A percentile compares a stretch with the other conserved stretches of the same genome.
These are phyloP conservation scores for Tribolium freemani DNA, from an alignment of 2,888 invertebrate genomes.

Conservation along the genomic window DNA sequence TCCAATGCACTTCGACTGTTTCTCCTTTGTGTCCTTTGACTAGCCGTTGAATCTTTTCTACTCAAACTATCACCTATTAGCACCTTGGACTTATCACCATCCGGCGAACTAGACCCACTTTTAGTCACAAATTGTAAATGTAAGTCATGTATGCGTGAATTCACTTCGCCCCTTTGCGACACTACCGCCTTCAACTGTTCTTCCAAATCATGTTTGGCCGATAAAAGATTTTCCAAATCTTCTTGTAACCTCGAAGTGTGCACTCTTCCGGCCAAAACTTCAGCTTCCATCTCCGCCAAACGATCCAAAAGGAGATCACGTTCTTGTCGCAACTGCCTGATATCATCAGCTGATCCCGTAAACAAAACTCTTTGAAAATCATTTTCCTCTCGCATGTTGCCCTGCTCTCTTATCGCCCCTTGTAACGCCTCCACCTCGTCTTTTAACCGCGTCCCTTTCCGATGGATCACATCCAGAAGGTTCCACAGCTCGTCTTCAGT, in stretches of 20 bases:
- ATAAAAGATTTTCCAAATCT: constrained; percentile 73
- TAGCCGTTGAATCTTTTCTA: constrained; percentile 56
- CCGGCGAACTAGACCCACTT: constrained; percentile 65
- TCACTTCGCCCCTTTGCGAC: constrained; percentile 73
- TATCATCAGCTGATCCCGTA: constrained; percentile 70
- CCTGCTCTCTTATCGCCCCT: constrained; percentile 76
- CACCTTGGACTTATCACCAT: constrained; percentile 48
- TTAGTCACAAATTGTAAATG: constrained; percentile 69
- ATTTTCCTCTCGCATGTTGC: constrained; percentile 49
- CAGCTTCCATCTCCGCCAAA: constrained; percentile 83
- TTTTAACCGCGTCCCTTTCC: constrained; percentile 77
- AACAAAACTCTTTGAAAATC: constrained; percentile 64
- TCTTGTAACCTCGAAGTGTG: constrained; percentile 77
- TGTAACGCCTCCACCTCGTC: constrained; percentile 72
- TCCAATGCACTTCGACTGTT: constrained; percentile 76
- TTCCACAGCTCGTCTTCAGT: constrained; percentile 89
- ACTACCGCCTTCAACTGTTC: constrained; percentile 73
- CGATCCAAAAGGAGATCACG: constrained; percentile 82
- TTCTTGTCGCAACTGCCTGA: constrained; percentile 78
- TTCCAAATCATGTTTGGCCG: constrained; percentile 74
- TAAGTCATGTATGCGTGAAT: constrained; percentile 72
- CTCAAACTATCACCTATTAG: constrained; percentile 50
- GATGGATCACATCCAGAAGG: constrained; percentile 87
- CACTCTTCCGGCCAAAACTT: constrained; percentile 76
- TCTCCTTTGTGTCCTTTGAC: constrained; percentile 62